phyloP scores from a whole-genome alignment of 92 coral and sea anemone genomes.

The Zoanthus sociatus region DNA sequence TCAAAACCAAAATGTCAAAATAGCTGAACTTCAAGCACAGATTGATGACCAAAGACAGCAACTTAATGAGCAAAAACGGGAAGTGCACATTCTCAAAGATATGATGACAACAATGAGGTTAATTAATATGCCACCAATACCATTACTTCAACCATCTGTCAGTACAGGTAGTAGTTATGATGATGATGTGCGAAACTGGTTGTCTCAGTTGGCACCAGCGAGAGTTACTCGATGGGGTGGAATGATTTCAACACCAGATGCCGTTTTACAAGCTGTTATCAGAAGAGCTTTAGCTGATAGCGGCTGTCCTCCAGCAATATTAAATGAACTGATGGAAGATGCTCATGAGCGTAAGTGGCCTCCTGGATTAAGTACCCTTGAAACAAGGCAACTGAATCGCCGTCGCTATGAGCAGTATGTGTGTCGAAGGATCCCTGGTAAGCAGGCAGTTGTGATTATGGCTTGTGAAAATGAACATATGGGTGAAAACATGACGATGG shows the following conservation, averaged over 20 bases:
- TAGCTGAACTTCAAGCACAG: slow-evolving; percentile 89
- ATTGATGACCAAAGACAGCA: slow-evolving; percentile 91
- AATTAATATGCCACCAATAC: slow-evolving; percentile 77
- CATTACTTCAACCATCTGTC: slow-evolving; percentile 67
- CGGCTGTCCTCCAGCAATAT: slow-evolving; percentile 85
- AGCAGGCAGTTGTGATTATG: slow-evolving; percentile 94
- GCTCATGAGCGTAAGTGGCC: slow-evolving; percentile 99
- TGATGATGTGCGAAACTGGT: slow-evolving; percentile 83
- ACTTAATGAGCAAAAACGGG: slow-evolving; percentile 88
- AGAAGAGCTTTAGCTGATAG: slow-evolving; percentile 86
- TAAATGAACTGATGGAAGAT: slow-evolving; percentile 94
- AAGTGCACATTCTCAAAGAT: slow-evolving; percentile 87
- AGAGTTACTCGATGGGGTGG: slow-evolving; percentile 98
- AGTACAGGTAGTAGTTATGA: slow-evolving; percentile 59
- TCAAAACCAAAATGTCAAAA: slow-evolving; percentile 84
- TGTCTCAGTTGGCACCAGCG: slow-evolving; percentile 75
- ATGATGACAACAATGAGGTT: slow-evolving; percentile 89
- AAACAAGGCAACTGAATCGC: slow-evolving; percentile 91
- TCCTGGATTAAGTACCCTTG: slow-evolving; percentile 90
- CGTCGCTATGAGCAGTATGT: slow-evolving; percentile 94
- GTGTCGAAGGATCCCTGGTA: slow-evolving; percentile 91
- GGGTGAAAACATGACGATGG: slow-evolving; percentile 93
- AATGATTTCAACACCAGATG: slow-evolving; percentile 97
- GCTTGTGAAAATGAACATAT: slow-evolving; percentile 96
- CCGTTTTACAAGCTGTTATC: slow-evolving; percentile 89